These are phyloP conservation scores for Gymnoscelis rufifasciata DNA, from an alignment of 2,888 invertebrate species.

Conservation along the genomic window DNA sequence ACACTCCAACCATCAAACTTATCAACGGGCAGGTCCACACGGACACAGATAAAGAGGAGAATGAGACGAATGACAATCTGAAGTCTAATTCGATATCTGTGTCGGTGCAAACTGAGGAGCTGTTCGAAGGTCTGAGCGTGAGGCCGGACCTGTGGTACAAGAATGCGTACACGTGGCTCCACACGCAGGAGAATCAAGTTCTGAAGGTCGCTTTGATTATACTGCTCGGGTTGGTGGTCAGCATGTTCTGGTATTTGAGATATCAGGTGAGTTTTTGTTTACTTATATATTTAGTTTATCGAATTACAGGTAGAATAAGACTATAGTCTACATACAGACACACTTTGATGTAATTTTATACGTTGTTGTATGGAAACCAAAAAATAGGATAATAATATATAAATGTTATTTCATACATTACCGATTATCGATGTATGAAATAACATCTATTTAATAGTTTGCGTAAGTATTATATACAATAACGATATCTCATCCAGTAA, in stretches of 20 bases:
- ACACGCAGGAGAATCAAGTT: conserved; percentile 87
- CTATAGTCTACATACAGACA: too few relatives aligned
- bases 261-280: conserved; percentile 77
- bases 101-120: conserved; percentile 79
- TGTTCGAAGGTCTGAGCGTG: conserved; percentile 63
- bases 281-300: neutral
- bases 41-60: conserved; percentile 56
- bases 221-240: conserved; percentile 82
- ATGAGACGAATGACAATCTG: conserved; percentile 55
- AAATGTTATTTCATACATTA: too few relatives aligned
- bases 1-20: conserved; percentile 48
- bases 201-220: conserved; percentile 84
- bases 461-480: too few relatives aligned
- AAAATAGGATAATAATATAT: too few relatives aligned
- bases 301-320: too few relatives aligned
- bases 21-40: conserved; percentile 65
- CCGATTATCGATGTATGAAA: too few relatives aligned
- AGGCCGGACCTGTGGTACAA: conserved; percentile 66
- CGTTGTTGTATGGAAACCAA: too few relatives aligned
- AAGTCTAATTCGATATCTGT: conserved; percentile 69
- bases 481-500: too few relatives aligned
- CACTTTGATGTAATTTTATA: too few relatives aligned
- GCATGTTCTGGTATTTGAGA: conserved; percentile 87
- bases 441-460: too few relatives aligned
- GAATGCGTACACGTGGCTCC: conserved; percentile 80